Percentiles rank a stretch among this genome's conserved stretches.
These are phyloP conservation scores for Ecdyonurus torrentis DNA, from an alignment of 2,888 invertebrate species.

Conservation along the genomic window DNA sequence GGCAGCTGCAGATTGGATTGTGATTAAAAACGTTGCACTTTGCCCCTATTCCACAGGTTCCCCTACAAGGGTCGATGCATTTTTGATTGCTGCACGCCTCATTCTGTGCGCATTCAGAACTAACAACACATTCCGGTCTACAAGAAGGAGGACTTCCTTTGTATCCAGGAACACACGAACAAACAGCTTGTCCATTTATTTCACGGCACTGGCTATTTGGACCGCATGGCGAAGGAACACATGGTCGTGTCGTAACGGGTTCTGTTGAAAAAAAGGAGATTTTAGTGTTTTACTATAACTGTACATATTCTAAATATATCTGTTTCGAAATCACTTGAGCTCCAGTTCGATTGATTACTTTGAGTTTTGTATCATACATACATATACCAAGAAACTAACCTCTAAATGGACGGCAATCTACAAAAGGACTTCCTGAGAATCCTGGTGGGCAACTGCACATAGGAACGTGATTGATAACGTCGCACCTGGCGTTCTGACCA, in stretches of 20 bases:
- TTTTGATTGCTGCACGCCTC: constrained; percentile 35
- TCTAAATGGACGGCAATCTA: constrained; percentile 35
- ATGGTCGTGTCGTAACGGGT: constrained; percentile 13
- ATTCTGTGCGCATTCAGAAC: constrained; percentile 32
- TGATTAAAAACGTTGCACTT: constrained; percentile 48
- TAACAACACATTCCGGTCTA: constrained; percentile 32
- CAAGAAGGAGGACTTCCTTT: constrained; percentile 32
- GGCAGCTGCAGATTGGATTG: constrained; percentile 39
- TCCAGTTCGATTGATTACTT: not conserved
- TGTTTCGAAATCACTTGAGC: no score
- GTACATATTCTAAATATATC: no score
- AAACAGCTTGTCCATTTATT: constrained; percentile 30
- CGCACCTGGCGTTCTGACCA: constrained; percentile 34
- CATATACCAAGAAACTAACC: not conserved
- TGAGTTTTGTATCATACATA: not conserved
- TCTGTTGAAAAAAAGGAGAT: constrained; percentile 6
- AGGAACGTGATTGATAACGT: constrained; percentile 20
- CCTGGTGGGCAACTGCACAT: constrained; percentile 19
- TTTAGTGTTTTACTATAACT: no score
- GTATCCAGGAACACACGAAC: constrained; percentile 30
- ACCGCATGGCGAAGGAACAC: constrained; percentile 26
- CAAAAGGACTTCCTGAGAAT: constrained; percentile 16
- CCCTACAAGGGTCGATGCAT: constrained; percentile 34
- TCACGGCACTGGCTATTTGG: constrained; percentile 32
- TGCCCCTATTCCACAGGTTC: constrained; percentile 43